Evolutionary conservation across 2,888 invertebrate species (phyloP).

Genomic region (Diadromus collaris): DNA sequence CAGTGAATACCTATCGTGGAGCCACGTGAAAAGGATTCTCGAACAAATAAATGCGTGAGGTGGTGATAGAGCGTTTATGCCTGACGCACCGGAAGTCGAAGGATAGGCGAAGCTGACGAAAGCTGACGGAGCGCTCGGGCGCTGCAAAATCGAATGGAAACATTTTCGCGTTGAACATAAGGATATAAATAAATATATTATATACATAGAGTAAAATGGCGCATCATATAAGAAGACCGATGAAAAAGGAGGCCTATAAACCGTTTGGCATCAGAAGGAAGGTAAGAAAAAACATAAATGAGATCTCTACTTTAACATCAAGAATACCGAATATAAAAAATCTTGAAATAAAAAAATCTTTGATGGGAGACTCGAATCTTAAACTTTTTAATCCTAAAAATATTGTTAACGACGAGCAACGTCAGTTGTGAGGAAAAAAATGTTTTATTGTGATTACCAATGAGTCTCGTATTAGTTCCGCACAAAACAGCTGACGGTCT

Average conservation of each 20-base stretch:
- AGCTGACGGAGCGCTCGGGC: conserved; percentile 56
- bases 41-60: conserved; percentile 69
- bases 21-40: conserved; percentile 32
- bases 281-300: conserved; percentile 69
- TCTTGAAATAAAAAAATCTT: neutral
- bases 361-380: neutral
- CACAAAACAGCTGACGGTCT: too few relatives aligned
- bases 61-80: conserved; percentile 66
- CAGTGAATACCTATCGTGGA: neutral
- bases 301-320: neutral
- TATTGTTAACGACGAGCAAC: too few relatives aligned
- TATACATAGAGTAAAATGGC: conserved; percentile 70
- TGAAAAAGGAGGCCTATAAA: conserved; percentile 76
- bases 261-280: conserved; percentile 77
- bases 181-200: conserved; percentile 12
- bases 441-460: too few relatives aligned
- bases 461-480: too few relatives aligned
- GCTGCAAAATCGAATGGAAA: conserved; percentile 39
- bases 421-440: too few relatives aligned
- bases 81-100: conserved; percentile 68
- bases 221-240: conserved; percentile 74
- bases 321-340: neutral
- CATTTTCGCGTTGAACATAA: conserved; percentile 12
- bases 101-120: conserved; percentile 75
- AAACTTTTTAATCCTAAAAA: too few relatives aligned